Evolutionary conservation across 1,140 invertebrate species (phyloP), one percentile per base, ranked within the genome.

Genomic region (Drosophila pseudoobscura): DNA sequence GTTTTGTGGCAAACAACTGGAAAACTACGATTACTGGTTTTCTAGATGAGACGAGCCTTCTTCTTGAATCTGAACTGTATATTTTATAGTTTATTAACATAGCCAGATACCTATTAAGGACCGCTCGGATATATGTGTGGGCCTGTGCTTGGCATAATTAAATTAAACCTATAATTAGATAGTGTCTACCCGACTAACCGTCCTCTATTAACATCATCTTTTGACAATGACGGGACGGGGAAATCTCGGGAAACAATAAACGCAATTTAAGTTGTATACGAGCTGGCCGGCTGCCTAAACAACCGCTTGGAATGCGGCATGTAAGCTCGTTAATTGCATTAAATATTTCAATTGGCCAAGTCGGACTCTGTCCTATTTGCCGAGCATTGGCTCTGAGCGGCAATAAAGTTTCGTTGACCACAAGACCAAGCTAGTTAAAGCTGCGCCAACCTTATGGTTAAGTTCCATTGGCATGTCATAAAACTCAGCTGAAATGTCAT

Each of bases 401-500:
- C 35, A 29, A 35, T 56, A 31, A 29, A 43, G 11, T 5, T 2
- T 35, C 39, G 45, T 17, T 61, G 24, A n/a, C 13, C 52, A 22
- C 68, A 31, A 44, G 35, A 53, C 47, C 59, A 53, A 49, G 24
- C 55, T 46, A 24, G 17, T 70, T 66, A 49, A 52, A 66, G 60
- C 70, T 64, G 56, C 45, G 8, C 26, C 49, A 75, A 45, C 61
- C 72, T 75, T 56, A 43, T 75, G 61, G 15, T 56, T 56, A 24
- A 51, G 46, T 80, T 78, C 50, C 55, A 54, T 73, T 63, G 57
- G 44, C 46, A 53, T 77, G 61, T 68, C 62, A 69, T 69, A 63
- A 71, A 80, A 58, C n/a, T 61, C 44, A 51, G 51, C 43, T 47
- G 57, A 66, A 83, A 71, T 83, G 73, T 69, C 72, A 76, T 80